Evolutionary conservation across 1,140 invertebrate species (phyloP), one percentile per base, ranked within the genome.

Genomic region (Penaeus chinensis): DNA sequence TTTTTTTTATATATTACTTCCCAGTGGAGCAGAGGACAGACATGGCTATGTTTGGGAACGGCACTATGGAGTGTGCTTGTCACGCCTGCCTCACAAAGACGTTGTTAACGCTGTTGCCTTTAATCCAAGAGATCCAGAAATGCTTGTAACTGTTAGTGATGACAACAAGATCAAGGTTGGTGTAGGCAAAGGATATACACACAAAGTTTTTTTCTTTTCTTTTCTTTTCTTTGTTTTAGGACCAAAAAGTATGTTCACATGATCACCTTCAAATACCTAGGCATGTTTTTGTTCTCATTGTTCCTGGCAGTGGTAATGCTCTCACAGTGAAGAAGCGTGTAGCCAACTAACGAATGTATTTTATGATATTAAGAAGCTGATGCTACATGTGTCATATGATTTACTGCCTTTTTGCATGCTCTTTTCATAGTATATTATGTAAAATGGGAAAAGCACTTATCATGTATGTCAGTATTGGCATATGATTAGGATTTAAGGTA

Each of bases 61-160:
- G 82, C 96, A 97, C 91, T 97, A 97, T 91, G 96, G 96, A 22
- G 94, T 95, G 1, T 96, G 95, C 91, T 92, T 98, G 69, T 94
- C 94, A 0, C 96, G 96, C 91, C 95, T 95, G 90, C 95, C 95
- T 24, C 96, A 98, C 92, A 92, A 92, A 3, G 96, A 97, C 92
- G 96, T 97, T 20, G 96, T 97, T 0, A 98, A 97, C 92, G 96
- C 95, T 19, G 96, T 97, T 2, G 96, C 96, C 22, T 97, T 98
- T 91, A 97, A 97, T 93, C 96, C 96, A 13, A 93, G 93, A 69
- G 95, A 97, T 93, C 94, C 95, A 2, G 95, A 97, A 92, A 96
- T 97, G 94, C 92, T 97, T 32, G 94, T 98, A 2, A 97, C 96
- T n/a, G 96, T 96, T 18, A 97, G 96, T 89, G 96, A 98, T 92